Base-by-base conservation (phyloP, 2,888 invertebrate genomes). In the Choristoneura rosaceana region DNA sequence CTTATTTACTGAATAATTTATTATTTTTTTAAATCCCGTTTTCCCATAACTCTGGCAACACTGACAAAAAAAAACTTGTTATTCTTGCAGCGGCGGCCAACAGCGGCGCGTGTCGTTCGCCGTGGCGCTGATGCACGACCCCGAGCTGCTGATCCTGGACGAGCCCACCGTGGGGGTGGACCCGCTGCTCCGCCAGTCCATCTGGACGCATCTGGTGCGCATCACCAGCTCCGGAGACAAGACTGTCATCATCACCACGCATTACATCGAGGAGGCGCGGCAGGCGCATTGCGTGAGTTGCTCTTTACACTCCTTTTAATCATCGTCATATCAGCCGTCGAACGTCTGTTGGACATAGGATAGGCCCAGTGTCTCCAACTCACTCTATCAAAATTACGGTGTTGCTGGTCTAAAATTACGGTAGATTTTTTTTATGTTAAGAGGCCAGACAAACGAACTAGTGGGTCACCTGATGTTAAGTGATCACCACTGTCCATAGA, bases 141-240 rank as follows among this genome's bases (percentile, higher is more conserved):
- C 98, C 0, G 98, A 98, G 88, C 95, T 98, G 60, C 94, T 98
- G 75, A 98, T 98, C 89, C 95, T 98, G 75, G 98, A 98, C 87
- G 98, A 98, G 90, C 98, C 98, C 0, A 98, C 98, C 0, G 98
- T 98, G 61, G 98, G 98, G 4, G 98, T 98, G 70, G 98, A 98
- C 94, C 98, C 98, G 0, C 94, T 98, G 77, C 95, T 99, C 66
- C 95, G 98, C 25, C 97, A 98, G 93, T 98, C 98, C 89, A 99
- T 99, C 87, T 99, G 99, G 99, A 98, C 97, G 82, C 98, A 99
- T 87, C 94, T 99, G 87, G 97, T 98, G 74, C 96, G 97, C 84
- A 97, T 99, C 85, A 98, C 98, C 79, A 97, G 97, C 92, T 97
- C 97, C 76, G 97, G 97, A 52, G 97, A 97, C 89, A 98, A 98